Base-by-base conservation (phyloP, 2,888 invertebrate genomes). In the Pyrrhosoma nymphula region DNA sequence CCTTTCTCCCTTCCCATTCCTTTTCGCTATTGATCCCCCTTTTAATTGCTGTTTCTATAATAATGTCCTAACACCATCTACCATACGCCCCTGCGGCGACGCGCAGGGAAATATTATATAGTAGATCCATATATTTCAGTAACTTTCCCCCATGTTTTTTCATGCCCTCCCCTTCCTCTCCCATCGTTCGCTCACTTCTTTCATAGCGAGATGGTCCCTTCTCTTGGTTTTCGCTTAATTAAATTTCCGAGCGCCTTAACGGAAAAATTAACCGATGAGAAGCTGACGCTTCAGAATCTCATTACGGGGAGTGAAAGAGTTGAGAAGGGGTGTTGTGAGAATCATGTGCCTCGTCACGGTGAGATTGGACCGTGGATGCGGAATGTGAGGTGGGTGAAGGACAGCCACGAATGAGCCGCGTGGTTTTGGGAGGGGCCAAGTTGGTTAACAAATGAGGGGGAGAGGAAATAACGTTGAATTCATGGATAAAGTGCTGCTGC, bases 261-360 rank as follows among this genome's bases (percentile, higher is more conserved):
- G 69, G 93, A 75, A 93, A n/a, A 93, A 93, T 93, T 93, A 93
- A 69, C 93, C 93, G 69, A 93, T 69, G 93, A 47, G 47, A 63
- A 69, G 63, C 30, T 63, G 91, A 39, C 91, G 39, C 91, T 91
- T 91, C 35, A 35, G 91, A 60, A 60, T 60, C 91, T 91, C 39
- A 91, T 91, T 91, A 91, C 35, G 56, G 35, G 23, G 82, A 82
- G 30, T 14, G 30, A 82, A 26, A 16, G 16, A 82, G 35, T 16
- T 35, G 30, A 82, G 82, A 35, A 30, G 26, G 82, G 82, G 82
- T 82, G 47, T 47, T 47, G 8, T 47, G 47, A 35, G n/a, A 16
- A 35, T 14, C 35, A 0, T 18, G 18, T 30, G 4, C 8, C 35
- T 18, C 18, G 16, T 35, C 16, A 35, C 16, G 82, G 82, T 16